Percentiles rank a stretch among this genome's conserved stretches.
Evolutionary conservation across 2,113 vertebrate genomes (phyloP).

Genomic region (Rallus limicola): DNA sequence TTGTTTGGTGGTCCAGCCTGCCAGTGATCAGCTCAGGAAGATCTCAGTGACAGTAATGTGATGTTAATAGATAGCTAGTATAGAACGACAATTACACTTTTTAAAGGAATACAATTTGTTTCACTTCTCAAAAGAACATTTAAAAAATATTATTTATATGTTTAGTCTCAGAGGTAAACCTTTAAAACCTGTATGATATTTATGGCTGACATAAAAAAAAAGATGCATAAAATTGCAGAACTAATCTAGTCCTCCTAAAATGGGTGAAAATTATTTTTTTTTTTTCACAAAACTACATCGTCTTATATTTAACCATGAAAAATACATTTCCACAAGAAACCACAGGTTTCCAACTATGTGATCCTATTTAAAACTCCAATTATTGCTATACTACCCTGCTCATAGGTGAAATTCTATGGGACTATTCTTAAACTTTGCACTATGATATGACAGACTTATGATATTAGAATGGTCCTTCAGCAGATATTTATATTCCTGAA

Average conservation of each 20-base stretch:
- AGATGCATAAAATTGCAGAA: neutral
- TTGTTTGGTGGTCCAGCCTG: neutral
- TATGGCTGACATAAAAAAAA: neutral
- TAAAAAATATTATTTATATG: too few species aligned
- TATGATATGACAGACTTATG: neutral
- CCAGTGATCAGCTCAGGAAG: neutral
- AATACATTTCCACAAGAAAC: neutral
- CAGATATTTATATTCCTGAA: neutral
- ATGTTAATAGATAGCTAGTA: neutral
- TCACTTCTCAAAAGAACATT: neutral
- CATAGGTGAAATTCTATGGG: neutral
- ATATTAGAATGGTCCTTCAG: neutral
- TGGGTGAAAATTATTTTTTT: neutral
- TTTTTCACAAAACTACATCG: rapidly evolving
- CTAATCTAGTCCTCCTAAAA: neutral
- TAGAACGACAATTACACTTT: neutral
- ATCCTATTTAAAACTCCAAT: neutral
- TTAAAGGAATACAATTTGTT: neutral
- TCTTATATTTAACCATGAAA: neutral
- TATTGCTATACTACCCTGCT: neutral
- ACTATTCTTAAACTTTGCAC: neutral
- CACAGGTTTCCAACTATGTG: neutral
- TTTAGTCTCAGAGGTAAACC: neutral
- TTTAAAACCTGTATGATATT: neutral
- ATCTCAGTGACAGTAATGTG: neutral